Evolutionary conservation across 2,888 invertebrate species (phyloP), one percentile per base, ranked within the genome.

Genomic region (Loripinus fragilis): DNA sequence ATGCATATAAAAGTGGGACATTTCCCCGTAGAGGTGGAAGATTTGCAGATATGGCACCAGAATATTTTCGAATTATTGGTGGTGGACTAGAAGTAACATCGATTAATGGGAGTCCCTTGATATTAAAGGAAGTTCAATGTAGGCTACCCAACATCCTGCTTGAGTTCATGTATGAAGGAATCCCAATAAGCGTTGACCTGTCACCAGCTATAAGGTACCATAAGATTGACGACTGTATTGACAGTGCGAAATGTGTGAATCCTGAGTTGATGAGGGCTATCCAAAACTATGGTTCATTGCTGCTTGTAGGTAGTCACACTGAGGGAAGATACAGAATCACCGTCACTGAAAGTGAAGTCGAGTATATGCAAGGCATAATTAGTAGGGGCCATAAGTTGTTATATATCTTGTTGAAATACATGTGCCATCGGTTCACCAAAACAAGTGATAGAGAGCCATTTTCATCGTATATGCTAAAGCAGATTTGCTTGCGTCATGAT

Each of bases 191-290:
- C 28, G 55, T 55, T 55, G 55, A 55, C 30, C 17, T 55, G 28
- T 55, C 55, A 55, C 55, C 55, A 28, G 55, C 55, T 25, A 55
- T 55, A 55, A 55, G 55, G 17, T 55, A 55, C 28, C 55, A 55
- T 55, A 55, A 55, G 17, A 55, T 55, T 5, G 30, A 55, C 7
- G 55, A 55, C 8, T 55, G 30, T 55, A 28, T 55, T 28, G 8
- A 25, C 25, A 55, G 30, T 55, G 55, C 23, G 20, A 55, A 55
- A 20, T 55, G 23, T 17, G 17, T 17, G 23, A 12, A 17, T 28
- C 55, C 25, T 25, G 30, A 55, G 28, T 25, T 55, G 28, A 2
- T 55, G 55, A 20, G 28, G 3, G 28, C 30, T 17, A 17, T 55
- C 17, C 5, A 17, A 17, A 55, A 28, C 5, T 28, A 55, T 55